A percentile compares a stretch with the other conserved stretches of the same genome.
Conservation (phyloP, 2,888 invertebrate genomes). For the Spodoptera picta region DNA sequence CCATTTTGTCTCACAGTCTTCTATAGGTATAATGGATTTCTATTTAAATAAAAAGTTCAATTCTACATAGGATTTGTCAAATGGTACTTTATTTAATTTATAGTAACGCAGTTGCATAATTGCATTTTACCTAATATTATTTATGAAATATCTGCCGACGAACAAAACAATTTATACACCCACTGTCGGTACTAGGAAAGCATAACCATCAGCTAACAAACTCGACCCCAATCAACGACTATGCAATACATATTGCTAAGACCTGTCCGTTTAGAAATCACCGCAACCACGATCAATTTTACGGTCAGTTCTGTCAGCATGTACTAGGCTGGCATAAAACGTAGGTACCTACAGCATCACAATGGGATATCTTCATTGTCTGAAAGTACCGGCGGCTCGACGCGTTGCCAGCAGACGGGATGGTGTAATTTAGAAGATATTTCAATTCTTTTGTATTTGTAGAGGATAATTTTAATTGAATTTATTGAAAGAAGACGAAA, state of each 20-base stretch:
- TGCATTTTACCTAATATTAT: too few species aligned
- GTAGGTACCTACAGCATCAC: slow-evolving; percentile 75
- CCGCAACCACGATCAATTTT: slow-evolving; percentile 51
- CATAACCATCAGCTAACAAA: not conserved
- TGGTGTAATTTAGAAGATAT: slow-evolving; percentile 60
- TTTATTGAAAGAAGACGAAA: too few species aligned
- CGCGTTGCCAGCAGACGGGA: slow-evolving; percentile 72
- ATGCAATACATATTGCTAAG: slow-evolving; percentile 7
- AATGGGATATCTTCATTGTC: slow-evolving; percentile 83
- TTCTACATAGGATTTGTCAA: too few species aligned
- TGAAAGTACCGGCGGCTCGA: slow-evolving; percentile 73
- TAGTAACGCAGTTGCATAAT: too few species aligned
- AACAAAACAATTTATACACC: too few species aligned
- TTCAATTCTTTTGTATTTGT: too few species aligned
- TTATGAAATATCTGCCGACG: too few species aligned
- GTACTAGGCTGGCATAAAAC: slow-evolving; percentile 68
- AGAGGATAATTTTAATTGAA: too few species aligned
- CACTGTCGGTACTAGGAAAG: not conserved
- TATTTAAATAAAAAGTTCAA: too few species aligned
- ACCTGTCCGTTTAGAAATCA: slow-evolving; percentile 21
- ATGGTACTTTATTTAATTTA: too few species aligned
- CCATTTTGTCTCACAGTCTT: too few species aligned
- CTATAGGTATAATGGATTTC: too few species aligned
- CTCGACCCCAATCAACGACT: slow-evolving; percentile 12
- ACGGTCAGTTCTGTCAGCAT: slow-evolving; percentile 55